A percentile compares a stretch with the other conserved stretches of the same genome.
phyloP scores from a whole-genome alignment of 2,113 vertebrate genomes.

The Grammomys surdaster region DNA sequence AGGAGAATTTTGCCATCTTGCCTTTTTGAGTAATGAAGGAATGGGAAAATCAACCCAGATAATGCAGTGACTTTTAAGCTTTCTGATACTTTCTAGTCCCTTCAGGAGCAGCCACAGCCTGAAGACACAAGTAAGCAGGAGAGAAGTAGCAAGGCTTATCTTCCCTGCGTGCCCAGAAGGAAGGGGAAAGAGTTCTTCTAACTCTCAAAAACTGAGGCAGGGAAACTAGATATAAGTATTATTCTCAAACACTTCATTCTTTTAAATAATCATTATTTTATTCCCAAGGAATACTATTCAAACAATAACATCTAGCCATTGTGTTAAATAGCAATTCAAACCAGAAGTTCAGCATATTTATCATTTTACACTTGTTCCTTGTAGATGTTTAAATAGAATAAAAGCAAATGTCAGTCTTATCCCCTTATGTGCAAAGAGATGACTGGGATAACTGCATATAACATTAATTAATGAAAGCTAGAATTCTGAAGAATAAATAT shows the following conservation, averaged over 20 bases:
- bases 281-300: conserved; percentile 77
- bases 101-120: conserved; percentile 23
- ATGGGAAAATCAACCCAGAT: not conserved
- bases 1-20: not conserved
- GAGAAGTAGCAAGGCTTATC: conserved; percentile 57
- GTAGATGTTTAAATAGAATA: conserved; percentile 30
- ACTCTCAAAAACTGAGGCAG: not conserved
- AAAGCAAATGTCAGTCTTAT: conserved; percentile 69
- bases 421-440: conserved; percentile 25
- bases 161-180: conserved; percentile 39
- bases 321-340: conserved; percentile 78
- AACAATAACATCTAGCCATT: conserved; percentile 78
- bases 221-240: conserved; percentile 40
- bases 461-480: conserved; percentile 53
- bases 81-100: conserved; percentile 57
- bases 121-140: not conserved
- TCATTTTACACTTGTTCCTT: conserved; percentile 78
- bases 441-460: conserved; percentile 1
- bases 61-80: conserved; percentile 49
- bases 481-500: conserved; percentile 15
- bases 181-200: not conserved
- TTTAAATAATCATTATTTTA: conserved; percentile 70
- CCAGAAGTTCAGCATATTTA: conserved; percentile 74
- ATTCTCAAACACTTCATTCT: conserved; percentile 50
- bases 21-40: not conserved